phyloP scores from a whole-genome alignment of 2,797 vertebrate species.

The Protosalanx chinensis region DNA sequence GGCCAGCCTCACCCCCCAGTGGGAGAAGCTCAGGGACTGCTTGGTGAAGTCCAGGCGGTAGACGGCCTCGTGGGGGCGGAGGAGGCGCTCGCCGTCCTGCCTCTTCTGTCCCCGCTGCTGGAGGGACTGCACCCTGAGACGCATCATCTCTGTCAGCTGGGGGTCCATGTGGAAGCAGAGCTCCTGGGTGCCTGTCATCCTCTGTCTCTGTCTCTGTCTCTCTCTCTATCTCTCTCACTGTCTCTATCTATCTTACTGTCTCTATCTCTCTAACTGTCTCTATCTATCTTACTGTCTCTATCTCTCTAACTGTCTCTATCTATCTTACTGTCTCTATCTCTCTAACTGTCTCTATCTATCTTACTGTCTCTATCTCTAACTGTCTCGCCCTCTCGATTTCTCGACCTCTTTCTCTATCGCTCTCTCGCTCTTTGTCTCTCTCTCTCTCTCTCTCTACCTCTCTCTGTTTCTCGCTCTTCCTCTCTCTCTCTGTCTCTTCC shows the following conservation, averaged over 20 bases:
- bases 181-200: constrained; percentile 62
- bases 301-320: constrained; percentile 9
- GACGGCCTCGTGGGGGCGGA: constrained; percentile 76
- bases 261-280: constrained; percentile 4
- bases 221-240: background rate
- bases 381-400: background rate
- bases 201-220: background rate
- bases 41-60: constrained; percentile 84
- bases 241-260: too few relatives aligned
- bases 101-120: constrained; percentile 77
- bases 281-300: too few relatives aligned
- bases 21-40: constrained; percentile 75
- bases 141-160: constrained; percentile 83
- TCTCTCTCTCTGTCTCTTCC: constrained; percentile 17
- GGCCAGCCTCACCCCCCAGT: constrained; percentile 76
- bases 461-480: background rate
- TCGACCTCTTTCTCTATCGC: background rate
- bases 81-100: constrained; percentile 86
- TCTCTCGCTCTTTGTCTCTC: background rate
- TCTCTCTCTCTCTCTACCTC: background rate
- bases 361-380: background rate
- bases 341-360: constrained; percentile 21
- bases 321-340: background rate
- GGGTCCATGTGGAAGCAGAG: constrained; percentile 73
- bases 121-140: constrained; percentile 82